These are phyloP conservation scores for Ceratina japonica DNA, from an alignment of 1,140 invertebrate species.

Conservation along the genomic window DNA sequence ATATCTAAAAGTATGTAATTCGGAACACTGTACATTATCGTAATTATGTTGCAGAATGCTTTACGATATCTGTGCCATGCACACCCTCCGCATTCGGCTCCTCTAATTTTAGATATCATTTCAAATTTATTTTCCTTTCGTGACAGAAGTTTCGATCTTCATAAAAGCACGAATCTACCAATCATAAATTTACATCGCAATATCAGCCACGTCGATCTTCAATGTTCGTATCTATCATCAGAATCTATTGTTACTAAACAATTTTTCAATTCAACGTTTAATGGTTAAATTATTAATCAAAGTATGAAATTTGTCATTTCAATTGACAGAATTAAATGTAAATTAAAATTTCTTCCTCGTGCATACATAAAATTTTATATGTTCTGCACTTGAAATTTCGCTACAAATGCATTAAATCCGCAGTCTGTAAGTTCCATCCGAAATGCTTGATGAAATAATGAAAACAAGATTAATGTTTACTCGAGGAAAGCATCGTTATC, in stretches of 20 bases:
- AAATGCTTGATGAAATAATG: too few relatives aligned
- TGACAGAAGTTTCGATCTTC: constrained; percentile 27
- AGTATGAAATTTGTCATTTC: too few relatives aligned
- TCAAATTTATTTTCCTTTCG: constrained; percentile 33
- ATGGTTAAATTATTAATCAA: too few relatives aligned
- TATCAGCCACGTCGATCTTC: neutral
- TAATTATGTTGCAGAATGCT: neutral
- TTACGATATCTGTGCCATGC: constrained; percentile 8
- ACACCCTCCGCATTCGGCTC: neutral
- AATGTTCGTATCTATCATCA: constrained; percentile 15
- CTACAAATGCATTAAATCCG: too few relatives aligned
- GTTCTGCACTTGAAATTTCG: too few relatives aligned
- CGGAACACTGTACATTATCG: neutral
- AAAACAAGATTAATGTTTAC: too few relatives aligned
- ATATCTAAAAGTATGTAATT: neutral
- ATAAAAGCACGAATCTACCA: constrained; percentile 4
- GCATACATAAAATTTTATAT: too few relatives aligned
- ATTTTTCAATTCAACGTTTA: too few relatives aligned
- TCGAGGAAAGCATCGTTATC: too few relatives aligned
- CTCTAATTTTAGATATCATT: constrained; percentile 23
- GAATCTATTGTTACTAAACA: neutral
- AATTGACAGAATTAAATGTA: too few relatives aligned
- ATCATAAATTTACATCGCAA: constrained; percentile 30
- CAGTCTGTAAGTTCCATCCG: too few relatives aligned
- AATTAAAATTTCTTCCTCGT: too few relatives aligned